Conservation (phyloP, 2,113 vertebrate genomes). For the Phaethornis superciliosus region DNA sequence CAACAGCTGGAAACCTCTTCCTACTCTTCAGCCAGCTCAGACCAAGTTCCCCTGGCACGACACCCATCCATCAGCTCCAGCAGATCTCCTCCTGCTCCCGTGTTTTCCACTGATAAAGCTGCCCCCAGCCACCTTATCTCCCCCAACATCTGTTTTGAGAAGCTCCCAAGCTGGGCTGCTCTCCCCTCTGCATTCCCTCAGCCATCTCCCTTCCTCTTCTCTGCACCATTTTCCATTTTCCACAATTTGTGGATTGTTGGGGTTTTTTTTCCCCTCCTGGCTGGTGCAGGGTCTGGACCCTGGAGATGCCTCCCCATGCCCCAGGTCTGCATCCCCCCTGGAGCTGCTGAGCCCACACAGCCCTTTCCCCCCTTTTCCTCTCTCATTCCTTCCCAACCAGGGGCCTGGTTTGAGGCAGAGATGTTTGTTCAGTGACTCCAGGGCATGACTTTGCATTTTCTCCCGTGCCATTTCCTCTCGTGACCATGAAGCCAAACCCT, state of each 20-base stretch:
- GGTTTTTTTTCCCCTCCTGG: no score
- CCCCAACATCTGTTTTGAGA: background rate
- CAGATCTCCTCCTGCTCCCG: background rate
- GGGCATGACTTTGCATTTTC: slow-evolving; percentile 3
- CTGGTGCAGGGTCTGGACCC: background rate
- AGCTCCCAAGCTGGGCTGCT: background rate
- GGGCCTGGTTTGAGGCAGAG: background rate
- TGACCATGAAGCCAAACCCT: background rate
- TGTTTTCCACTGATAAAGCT: background rate
- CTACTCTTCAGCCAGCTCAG: background rate
- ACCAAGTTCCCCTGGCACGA: background rate
- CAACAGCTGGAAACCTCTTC: background rate
- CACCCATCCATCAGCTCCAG: background rate
- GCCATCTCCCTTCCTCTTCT: background rate
- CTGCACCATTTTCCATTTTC: background rate
- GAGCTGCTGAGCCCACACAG: accelerated
- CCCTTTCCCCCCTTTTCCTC: background rate
- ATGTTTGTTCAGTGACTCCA: background rate
- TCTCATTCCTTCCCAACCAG: background rate
- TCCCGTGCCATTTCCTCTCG: background rate
- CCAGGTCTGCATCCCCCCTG: no score
- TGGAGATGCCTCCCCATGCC: background rate
- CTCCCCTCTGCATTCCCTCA: background rate
- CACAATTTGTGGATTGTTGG: background rate
- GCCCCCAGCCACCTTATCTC: background rate